Base-by-base conservation (phyloP, 2,113 vertebrate species). In the Vulpes lagopus region DNA sequence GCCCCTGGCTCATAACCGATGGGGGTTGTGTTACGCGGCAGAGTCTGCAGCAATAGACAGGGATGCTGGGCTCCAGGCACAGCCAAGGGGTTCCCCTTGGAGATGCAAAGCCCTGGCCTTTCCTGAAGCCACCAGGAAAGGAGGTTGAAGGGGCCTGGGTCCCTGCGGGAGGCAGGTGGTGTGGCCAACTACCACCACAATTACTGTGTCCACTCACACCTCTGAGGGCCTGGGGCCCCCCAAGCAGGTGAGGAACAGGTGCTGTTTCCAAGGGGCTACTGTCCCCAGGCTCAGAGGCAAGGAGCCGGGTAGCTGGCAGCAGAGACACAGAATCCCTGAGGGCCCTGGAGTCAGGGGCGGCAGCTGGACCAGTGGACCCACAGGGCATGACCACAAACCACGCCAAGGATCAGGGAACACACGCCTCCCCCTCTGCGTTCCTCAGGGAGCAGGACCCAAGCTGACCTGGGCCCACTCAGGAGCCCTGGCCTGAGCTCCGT, bases 71-170 rank as follows among this genome's bases (percentile, higher is more conserved):
- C 57, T 62, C 73, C 22, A 38, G 38, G 19, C 23, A 16, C 3
- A 0, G 64, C 11, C 3, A 0, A 69, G 20, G 49, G 30, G 11
- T 22, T 19, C 93, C 62, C 60, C 27, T n/a, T n/a, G 19, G 51
- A 65, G 25, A 15, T 11, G 35, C 51, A 59, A 27, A 4, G 9
- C n/a, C 20, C 1, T 0, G 25, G 27, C n/a, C 3, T 4, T 27
- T 14, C 25, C 20, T 11, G 59, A 76, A 43, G 67, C 67, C 49
- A 64, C n/a, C 0, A 76, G 35, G 11, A 49, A 64, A 55, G 25
- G 25, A 64, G 60, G 27, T n/a, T 17, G 55, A 17, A 67, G 51
- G 19, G 60, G 22, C 79, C 30, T 30, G 11, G 3, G 8, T n/a
- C 49, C 35, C 60, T 9, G 5, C 1, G 19, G 17, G 38, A 9